A percentile compares a stretch with the other conserved stretches of the same genome.
phyloP scores from a whole-genome alignment of 2,797 vertebrate species.

The Tokudaia tokunoshimensis region DNA sequence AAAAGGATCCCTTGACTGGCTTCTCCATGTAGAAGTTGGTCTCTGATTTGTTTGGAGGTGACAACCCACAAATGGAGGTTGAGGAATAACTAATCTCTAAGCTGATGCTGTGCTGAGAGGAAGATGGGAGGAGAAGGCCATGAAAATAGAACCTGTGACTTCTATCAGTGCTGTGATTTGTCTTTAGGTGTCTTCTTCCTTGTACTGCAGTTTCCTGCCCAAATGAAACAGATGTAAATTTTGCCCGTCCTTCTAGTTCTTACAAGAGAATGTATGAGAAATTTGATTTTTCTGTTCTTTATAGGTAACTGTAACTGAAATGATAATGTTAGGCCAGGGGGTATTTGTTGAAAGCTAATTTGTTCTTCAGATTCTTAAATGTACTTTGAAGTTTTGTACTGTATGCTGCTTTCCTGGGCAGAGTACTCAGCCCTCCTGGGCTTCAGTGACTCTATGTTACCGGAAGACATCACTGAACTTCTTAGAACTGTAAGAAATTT shows the following conservation, averaged over 20 bases:
- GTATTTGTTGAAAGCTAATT: slow-evolving; percentile 8
- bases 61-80: not conserved
- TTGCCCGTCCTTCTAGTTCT: not conserved
- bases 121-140: not conserved
- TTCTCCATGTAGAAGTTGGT: not conserved
- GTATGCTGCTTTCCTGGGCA: not conserved
- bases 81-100: not conserved
- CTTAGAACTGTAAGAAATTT: not conserved
- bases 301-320: not conserved
- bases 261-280: not conserved
- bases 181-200: not conserved
- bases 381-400: not conserved
- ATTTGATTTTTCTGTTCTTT: slow-evolving; percentile 13
- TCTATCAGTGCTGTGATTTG: not conserved
- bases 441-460: not conserved
- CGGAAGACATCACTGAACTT: not conserved
- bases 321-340: not conserved
- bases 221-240: slow-evolving; percentile 27
- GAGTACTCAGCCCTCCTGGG: not conserved
- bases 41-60: not conserved
- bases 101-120: not conserved
- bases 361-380: slow-evolving; percentile 23
- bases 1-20: too few species aligned
- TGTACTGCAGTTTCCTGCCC: not conserved
- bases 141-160: not conserved